Base-by-base conservation (phyloP, 2,888 invertebrate species). In the Aphidius colemani region DNA sequence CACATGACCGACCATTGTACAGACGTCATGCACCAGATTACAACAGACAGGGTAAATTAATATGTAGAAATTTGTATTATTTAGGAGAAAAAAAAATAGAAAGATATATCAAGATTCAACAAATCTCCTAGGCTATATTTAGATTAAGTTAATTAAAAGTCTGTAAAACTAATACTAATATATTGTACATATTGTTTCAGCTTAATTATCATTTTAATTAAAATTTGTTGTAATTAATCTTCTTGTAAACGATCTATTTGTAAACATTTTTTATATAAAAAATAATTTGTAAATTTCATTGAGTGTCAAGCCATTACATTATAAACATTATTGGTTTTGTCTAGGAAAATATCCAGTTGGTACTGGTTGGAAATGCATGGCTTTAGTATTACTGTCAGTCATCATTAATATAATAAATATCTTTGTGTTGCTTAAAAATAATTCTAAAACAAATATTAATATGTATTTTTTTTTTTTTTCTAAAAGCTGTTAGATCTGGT, bases 401-500 rank as follows among this genome's bases (percentile, higher is more conserved):
- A 49, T 40, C 39, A 7, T 41, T 44, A 39, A 6, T 51, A 43
- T 44, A 10, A 46, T 7, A 60, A 50, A 59, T 8, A 30, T 30
- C 5, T 30, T 30, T 30, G 30, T 30, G 30, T 30, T 30, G 30
- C 30, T 30, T 30, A 5, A 5, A 1, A 30, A 5, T 30, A 30
- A 30, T 30, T 30, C 5, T 30, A 30, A 30, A 30, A 30, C 5
- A 30, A 6, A 62, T 51, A 43, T 50, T n/a, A 41, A 50, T 43
- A 61, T 43, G 40, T 48, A n/a, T 18, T 30, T 57, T 39, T n/a
- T 3, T 60, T 55, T 55, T 50, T 68, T 70, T 67, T 70, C 69
- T 79, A 83, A 80, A 85, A 99, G 99, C 98, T 59, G 92, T 98
- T 65, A 90, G 98, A 59, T 97, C 97, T 66, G 99, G 98, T 13